Percentiles rank a stretch among this genome's conserved stretches.
Conservation (phyloP, 2,797 vertebrate genomes). For the Crypturellus tataupa region DNA sequence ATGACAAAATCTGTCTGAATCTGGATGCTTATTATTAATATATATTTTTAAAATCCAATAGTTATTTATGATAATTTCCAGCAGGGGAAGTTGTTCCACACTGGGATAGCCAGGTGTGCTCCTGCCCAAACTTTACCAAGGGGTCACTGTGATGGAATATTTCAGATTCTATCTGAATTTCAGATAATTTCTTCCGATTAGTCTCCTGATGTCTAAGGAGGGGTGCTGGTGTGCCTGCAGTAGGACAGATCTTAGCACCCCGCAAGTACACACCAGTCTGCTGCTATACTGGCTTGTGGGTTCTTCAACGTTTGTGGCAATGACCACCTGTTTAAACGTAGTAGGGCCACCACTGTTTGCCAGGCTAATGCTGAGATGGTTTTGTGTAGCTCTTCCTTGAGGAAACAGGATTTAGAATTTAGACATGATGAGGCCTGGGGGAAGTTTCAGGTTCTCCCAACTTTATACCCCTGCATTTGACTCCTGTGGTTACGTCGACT, state of each 20-base stretch:
- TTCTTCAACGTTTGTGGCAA: background rate
- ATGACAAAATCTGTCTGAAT: background rate
- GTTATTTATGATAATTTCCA: background rate
- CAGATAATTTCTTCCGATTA: background rate
- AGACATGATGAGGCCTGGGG: background rate
- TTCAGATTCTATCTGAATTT: too few species aligned
- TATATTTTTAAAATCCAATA: background rate
- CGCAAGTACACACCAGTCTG: accelerated
- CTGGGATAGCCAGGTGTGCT: background rate
- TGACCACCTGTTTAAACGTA: background rate
- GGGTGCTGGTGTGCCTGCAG: background rate
- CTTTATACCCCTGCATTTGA: background rate
- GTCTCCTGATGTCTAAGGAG: background rate
- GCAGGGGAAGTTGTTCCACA: background rate
- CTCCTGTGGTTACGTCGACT: background rate
- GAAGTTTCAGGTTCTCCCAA: background rate
- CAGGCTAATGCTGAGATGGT: too few species aligned
- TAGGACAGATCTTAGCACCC: background rate
- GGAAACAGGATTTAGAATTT: background rate
- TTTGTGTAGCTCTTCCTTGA: background rate
- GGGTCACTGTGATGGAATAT: background rate
- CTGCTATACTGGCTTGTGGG: background rate
- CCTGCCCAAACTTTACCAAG: background rate
- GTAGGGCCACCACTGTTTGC: background rate
- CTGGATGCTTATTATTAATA: background rate